Base-by-base conservation (phyloP, 1,140 invertebrate species). In the Magallana ariakensis region DNA sequence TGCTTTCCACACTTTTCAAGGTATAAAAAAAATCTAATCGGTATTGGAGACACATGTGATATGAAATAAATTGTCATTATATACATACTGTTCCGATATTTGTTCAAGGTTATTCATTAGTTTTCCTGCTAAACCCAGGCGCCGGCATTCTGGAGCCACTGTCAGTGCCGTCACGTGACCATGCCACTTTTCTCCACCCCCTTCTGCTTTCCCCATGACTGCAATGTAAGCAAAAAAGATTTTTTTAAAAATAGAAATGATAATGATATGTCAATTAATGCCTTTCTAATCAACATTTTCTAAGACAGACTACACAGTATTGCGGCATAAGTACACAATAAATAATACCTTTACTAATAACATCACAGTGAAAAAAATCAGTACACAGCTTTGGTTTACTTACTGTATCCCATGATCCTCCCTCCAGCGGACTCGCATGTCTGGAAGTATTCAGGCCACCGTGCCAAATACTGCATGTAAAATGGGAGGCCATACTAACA, bases 191-290 rank as follows among this genome's bases (percentile, higher is more conserved):
- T 99, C 97, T 87, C 97, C 97, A 92, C 96, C 96, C 0, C 99
- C 99, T 96, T 99, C 99, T 13, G 98, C 97, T 95, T 99, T 99
- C 55, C 98, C 99, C 98, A 99, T 99, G 81, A 99, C 98, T 99
- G 91, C 87, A 96, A 88, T 83, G 19, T 62, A 85, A 83, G 46
- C 85, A 87, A 85, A 55, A 46, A 46, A 46, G 33, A 46, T 46
- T 46, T 46, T n/a, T n/a, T n/a, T n/a, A n/a, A n/a, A n/a, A n/a
- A n/a, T n/a, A n/a, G n/a, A n/a, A n/a, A n/a, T n/a, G n/a, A n/a
- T n/a, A n/a, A n/a, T n/a, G n/a, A n/a, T n/a, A n/a, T n/a, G n/a
- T n/a, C n/a, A n/a, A n/a, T n/a, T n/a, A n/a, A n/a, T n/a, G n/a
- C n/a, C n/a, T n/a, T n/a, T n/a, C n/a, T n/a, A n/a, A n/a, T n/a